A percentile compares a stretch with the other conserved stretches of the same genome.
Evolutionary conservation across 1,140 invertebrate species (phyloP).

Genomic region (Drosophila chauvacae): DNA sequence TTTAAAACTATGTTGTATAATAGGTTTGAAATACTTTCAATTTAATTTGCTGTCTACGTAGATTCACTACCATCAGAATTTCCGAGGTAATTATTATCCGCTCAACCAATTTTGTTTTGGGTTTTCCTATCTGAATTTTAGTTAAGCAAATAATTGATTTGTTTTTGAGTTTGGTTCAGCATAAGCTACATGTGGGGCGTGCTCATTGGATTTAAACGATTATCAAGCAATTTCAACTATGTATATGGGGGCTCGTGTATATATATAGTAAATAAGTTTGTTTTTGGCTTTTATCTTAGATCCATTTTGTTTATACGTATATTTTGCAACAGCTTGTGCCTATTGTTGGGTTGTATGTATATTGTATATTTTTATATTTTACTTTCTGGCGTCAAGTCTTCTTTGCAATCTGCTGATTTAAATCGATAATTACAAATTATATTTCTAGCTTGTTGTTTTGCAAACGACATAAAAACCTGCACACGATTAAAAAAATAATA

Average conservation of each 20-base stretch:
- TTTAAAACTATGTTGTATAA: conserved; percentile 74
- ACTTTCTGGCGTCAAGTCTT: conserved; percentile 41
- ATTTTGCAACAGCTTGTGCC: conserved; percentile 45
- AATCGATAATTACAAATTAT: conserved; percentile 38
- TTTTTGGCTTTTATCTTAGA: conserved; percentile 82
- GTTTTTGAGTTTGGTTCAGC: conserved; percentile 46
- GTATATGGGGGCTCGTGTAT: conserved; percentile 29
- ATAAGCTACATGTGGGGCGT: conserved; percentile 67
- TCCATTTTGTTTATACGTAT: conserved; percentile 74
- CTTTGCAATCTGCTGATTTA: conserved; percentile 38
- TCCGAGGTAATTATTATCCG: conserved; percentile 21
- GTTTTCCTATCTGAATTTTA: conserved; percentile 25
- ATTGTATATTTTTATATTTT: conserved; percentile 28
- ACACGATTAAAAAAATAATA: conserved; percentile 71
- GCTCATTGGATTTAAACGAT: conserved; percentile 65
- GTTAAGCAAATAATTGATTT: conserved; percentile 35
- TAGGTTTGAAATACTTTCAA: conserved; percentile 74
- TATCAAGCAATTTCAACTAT: conserved; percentile 82
- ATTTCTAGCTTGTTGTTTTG: conserved; percentile 73
- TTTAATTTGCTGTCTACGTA: conserved; percentile 45
- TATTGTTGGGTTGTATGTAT: conserved; percentile 41
- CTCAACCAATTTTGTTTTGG: conserved; percentile 14
- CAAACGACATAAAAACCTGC: conserved; percentile 78
- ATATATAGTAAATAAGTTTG: conserved; percentile 66
- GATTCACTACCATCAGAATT: conserved; percentile 36